phyloP scores from a whole-genome alignment of 2,113 vertebrate species.

The Crotalus tigris region DNA sequence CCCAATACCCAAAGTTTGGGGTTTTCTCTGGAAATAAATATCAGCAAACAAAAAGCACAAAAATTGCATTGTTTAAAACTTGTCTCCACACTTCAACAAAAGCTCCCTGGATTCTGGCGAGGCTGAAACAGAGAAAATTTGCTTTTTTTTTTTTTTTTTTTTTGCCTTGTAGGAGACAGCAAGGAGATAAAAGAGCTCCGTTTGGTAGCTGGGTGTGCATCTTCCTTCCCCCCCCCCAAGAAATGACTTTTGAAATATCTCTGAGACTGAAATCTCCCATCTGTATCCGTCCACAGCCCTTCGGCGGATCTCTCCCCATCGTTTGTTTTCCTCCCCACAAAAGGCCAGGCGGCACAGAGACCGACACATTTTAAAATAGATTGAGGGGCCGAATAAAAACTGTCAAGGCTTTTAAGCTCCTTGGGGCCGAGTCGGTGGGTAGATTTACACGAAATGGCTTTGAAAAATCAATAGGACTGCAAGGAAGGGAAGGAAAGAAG shows the following conservation, averaged over 20 bases:
- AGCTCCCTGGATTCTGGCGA: background rate
- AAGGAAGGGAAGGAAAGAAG: background rate
- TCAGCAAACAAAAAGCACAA: background rate
- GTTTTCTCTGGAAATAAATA: background rate
- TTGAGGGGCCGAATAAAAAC: background rate
- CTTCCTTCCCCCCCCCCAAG: background rate
- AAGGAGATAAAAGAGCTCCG: background rate
- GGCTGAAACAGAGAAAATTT: background rate
- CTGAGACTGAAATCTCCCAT: background rate
- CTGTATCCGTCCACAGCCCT: background rate
- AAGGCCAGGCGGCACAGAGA: too few species aligned
- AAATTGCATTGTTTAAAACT: background rate
- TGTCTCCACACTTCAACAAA: background rate
- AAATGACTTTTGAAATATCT: background rate
- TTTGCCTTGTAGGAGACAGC: too few species aligned
- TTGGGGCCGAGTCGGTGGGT: background rate
- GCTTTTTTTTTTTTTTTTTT: too few species aligned
- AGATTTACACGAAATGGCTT: background rate
- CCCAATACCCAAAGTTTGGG: background rate
- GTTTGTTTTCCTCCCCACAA: background rate
- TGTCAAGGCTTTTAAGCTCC: background rate
- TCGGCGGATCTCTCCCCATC: background rate
- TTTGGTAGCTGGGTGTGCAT: background rate
- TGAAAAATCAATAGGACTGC: constrained; percentile 1
- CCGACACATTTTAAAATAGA: background rate